These are phyloP conservation scores for Ceraclea dissimilis DNA, from an alignment of 2,888 invertebrate species.

Conservation along the genomic window DNA sequence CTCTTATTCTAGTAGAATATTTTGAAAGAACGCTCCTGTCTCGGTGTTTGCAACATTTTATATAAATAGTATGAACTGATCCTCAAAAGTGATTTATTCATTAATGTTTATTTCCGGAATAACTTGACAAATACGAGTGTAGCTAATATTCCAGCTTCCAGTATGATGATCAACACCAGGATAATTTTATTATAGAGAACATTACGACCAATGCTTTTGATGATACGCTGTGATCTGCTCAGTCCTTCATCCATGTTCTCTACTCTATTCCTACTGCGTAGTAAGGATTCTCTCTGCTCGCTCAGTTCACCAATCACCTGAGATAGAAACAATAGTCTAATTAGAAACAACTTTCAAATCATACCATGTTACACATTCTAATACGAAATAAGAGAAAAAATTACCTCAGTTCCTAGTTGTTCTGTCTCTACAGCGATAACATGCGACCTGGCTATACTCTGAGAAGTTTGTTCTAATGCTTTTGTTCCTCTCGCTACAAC, in stretches of 20 bases:
- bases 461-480: slow-evolving; percentile 52
- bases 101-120: slow-evolving; percentile 4
- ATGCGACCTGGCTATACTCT: slow-evolving; percentile 61
- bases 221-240: slow-evolving; percentile 53
- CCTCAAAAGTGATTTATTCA: no score
- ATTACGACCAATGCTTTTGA: slow-evolving; percentile 59
- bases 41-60: no score
- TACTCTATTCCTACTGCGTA: slow-evolving; percentile 58
- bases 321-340: slow-evolving; percentile 7
- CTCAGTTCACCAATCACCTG: slow-evolving; percentile 66
- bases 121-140: slow-evolving; percentile 58
- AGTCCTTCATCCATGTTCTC: slow-evolving; percentile 65
- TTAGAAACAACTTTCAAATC: no score
- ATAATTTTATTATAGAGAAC: slow-evolving; percentile 70
- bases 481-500: slow-evolving; percentile 49
- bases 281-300: slow-evolving; percentile 65
- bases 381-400: no score
- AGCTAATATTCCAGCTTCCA: slow-evolving; percentile 60
- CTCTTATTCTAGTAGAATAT: no score
- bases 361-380: no score
- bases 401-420: slow-evolving; percentile 60
- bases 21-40: no score
- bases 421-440: slow-evolving; percentile 74
- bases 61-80: no score
- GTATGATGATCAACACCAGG: slow-evolving; percentile 62